These are phyloP conservation scores for Xenus cinereus DNA, from an alignment of 2,113 vertebrate genomes.

Conservation along the genomic window DNA sequence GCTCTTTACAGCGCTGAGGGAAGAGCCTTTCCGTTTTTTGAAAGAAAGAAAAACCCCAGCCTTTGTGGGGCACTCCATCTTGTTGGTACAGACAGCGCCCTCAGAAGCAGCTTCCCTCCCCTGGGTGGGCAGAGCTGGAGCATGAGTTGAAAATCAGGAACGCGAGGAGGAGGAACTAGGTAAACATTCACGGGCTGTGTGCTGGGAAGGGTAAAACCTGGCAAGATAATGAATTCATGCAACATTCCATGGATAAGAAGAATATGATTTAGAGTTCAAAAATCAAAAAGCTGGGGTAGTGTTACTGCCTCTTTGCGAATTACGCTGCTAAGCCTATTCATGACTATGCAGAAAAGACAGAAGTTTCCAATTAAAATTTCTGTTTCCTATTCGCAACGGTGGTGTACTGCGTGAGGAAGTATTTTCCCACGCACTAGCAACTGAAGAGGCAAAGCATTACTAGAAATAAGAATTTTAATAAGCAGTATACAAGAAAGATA, in stretches of 20 bases:
- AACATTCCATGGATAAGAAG: background rate
- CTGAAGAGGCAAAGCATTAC: background rate
- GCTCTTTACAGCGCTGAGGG: background rate
- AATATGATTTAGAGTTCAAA: background rate
- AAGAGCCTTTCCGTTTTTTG: background rate
- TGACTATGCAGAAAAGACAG: background rate
- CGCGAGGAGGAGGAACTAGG: background rate
- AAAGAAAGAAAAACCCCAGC: background rate
- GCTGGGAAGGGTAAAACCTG: background rate
- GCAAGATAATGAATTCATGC: background rate
- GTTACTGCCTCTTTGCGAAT: accelerated
- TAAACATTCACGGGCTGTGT: background rate
- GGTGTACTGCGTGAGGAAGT: background rate
- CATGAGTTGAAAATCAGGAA: background rate
- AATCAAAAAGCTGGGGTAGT: background rate
- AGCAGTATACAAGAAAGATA: background rate
- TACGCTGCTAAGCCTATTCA: background rate
- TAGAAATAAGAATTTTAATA: background rate
- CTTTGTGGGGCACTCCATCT: background rate
- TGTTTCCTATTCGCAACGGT: background rate
- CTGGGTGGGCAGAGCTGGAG: background rate
- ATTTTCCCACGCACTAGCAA: background rate
- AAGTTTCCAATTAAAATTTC: background rate
- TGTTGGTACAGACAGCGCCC: accelerated
- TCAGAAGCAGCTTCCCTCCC: background rate